phyloP scores from a whole-genome alignment of 2,113 vertebrate genomes.

The Gracilinanus agilis region DNA sequence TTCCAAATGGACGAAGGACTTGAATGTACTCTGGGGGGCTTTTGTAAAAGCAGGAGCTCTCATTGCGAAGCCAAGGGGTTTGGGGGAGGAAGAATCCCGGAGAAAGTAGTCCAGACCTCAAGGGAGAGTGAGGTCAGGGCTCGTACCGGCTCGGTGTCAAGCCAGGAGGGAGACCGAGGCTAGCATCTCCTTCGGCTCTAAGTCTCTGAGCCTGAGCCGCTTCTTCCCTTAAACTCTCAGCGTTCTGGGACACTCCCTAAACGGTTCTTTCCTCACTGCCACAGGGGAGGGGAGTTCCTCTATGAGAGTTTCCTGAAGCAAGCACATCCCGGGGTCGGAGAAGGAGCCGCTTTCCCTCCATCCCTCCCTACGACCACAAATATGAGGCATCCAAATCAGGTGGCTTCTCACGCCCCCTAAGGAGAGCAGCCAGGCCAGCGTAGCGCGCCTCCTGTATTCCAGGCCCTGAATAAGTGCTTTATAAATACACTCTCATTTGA shows the following conservation, averaged over 20 bases:
- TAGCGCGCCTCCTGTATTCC: not conserved
- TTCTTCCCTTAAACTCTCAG: no score
- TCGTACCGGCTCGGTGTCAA: no score
- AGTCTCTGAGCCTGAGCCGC: not conserved
- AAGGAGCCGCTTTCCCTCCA: not conserved
- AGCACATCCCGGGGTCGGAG: not conserved
- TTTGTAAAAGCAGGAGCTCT: not conserved
- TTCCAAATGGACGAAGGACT: not conserved
- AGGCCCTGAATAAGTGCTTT: not conserved
- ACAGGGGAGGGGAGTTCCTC: not conserved
- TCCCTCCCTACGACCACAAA: no score
- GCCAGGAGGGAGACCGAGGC: no score
- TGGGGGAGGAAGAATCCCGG: not conserved
- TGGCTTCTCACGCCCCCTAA: no score
- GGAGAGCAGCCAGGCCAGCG: no score
- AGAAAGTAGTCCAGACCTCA: accelerated
- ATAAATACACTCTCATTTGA: not conserved
- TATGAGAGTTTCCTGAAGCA: not conserved
- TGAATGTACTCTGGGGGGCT: not conserved
- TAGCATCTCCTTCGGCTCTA: not conserved
- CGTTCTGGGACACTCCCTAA: no score
- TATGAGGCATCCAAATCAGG: no score
- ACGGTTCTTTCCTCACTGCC: no score
- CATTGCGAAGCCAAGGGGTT: not conserved
- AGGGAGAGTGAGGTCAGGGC: no score